A percentile compares a stretch with the other conserved stretches of the same genome.
phyloP scores from a whole-genome alignment of 1,140 invertebrate genomes.

The Ganaspis sp. region DNA sequence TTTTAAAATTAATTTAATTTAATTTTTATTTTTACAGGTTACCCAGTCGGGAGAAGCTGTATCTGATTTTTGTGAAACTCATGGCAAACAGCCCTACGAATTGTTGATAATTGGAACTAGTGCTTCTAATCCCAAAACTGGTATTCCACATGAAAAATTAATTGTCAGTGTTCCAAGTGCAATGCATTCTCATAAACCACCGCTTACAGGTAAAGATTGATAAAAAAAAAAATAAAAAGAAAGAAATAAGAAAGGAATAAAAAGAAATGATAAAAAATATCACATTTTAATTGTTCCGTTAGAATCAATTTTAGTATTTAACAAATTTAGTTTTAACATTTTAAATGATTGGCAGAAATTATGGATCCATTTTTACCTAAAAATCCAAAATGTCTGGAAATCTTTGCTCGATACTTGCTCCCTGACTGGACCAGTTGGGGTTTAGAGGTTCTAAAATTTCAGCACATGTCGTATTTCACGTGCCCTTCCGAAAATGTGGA shows the following conservation, averaged over 20 bases:
- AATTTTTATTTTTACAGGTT: slow-evolving; percentile 76
- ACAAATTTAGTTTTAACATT: slow-evolving; percentile 28
- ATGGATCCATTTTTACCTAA: slow-evolving; percentile 78
- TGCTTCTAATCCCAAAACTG: slow-evolving; percentile 55
- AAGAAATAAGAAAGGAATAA: slow-evolving; percentile 11
- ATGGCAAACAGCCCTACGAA: slow-evolving; percentile 92
- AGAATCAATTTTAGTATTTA: too few species aligned
- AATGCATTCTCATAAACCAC: slow-evolving; percentile 94
- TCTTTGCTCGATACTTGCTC: slow-evolving; percentile 92
- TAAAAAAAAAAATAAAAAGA: slow-evolving; percentile 21
- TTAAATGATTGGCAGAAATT: slow-evolving; percentile 79
- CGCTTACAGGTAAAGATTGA: slow-evolving; percentile 76
- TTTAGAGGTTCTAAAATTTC: slow-evolving; percentile 89
- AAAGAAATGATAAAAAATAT: slow-evolving; percentile 35
- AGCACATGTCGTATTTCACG: slow-evolving; percentile 76
- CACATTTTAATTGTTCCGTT: too few species aligned
- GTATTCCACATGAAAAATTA: slow-evolving; percentile 78
- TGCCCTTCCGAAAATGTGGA: background rate
- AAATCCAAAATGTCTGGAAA: slow-evolving; percentile 84
- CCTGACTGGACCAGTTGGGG: slow-evolving; percentile 90
- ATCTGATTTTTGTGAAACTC: slow-evolving; percentile 80
- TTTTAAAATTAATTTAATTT: slow-evolving; percentile 29
- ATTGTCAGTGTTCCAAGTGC: slow-evolving; percentile 92
- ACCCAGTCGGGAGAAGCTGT: slow-evolving; percentile 83
- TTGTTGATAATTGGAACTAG: slow-evolving; percentile 81